phyloP scores from a whole-genome alignment of 2,113 vertebrate species.

The Ranitomeya imitator region DNA sequence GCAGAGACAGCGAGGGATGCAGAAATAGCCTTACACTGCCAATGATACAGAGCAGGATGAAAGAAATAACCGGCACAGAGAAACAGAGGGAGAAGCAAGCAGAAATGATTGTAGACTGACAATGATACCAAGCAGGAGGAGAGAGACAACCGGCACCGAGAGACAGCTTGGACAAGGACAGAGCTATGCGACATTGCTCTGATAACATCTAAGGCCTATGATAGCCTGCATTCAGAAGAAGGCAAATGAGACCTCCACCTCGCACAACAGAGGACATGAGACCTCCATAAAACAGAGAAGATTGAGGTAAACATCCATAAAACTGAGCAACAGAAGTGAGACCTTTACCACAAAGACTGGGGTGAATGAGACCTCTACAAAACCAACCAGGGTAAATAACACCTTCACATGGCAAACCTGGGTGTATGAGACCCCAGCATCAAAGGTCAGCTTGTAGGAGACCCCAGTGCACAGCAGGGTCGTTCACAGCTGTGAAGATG shows the following conservation, averaged over 20 bases:
- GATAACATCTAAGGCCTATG: too few relatives aligned
- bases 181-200: not conserved
- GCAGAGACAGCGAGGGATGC: slow-evolving; percentile 14
- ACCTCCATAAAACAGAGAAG: not conserved
- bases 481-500: not conserved
- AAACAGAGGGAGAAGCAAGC: too few relatives aligned
- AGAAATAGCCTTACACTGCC: slow-evolving; percentile 1
- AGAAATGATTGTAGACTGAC: too few relatives aligned
- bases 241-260: not conserved
- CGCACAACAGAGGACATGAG: not conserved
- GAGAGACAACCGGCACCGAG: too few relatives aligned
- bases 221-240: not conserved
- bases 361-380: not conserved
- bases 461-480: not conserved
- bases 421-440: not conserved
- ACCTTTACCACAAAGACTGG: not conserved
- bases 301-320: not conserved
- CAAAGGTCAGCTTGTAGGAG: not conserved
- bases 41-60: not conserved
- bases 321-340: not conserved
- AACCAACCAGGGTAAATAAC: not conserved
- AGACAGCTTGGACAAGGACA: not conserved
- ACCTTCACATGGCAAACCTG: not conserved
- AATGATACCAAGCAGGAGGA: too few relatives aligned
- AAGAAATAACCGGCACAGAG: not conserved